Evolutionary conservation across 2,797 vertebrate genomes (phyloP), one percentile per base, ranked within the genome.

Genomic region (Mormyrops attenuatus): DNA sequence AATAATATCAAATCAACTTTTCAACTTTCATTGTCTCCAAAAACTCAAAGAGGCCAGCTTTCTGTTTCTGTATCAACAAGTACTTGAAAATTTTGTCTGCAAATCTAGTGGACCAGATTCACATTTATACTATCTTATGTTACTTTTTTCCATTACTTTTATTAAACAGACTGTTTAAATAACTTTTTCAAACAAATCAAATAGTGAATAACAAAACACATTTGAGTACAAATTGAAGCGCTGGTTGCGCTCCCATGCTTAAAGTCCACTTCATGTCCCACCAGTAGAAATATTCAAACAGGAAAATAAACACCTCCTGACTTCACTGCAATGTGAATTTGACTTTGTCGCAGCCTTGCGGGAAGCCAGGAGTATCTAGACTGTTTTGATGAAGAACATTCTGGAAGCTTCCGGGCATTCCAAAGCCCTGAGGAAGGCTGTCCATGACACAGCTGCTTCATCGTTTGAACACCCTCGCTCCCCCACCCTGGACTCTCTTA

Each of bases 171-270:
- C 53, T 57, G 15, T 38, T 60, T 55, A 41, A 57, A 87, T 87
- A 20, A 52, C 34, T 47, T 20, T 11, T 26, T 41, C 5, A 57
- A 88, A 73, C 49, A 88, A 88, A 66, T 86, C 9, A 34, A 63
- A 90, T 50, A 82, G 66, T 57, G 34, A 47, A 88, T 57, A 77
- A 57, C 69, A 77, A 90, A 88, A 80, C 86, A 55, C 66, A 80
- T 34, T 88, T 88, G 50, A 41, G 66, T 22, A 80, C 15, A 57
- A 30, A 34, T 88, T 38, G 8, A 55, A 50, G 57, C 52, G 20
- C 34, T 44, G 34, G 77, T 69, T 41, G 13, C 0, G 17, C 50
- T 30, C 41, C 69, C 38, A 69, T 60, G 34, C 50, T 15, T 34
- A 41, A n/a, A 87, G 26, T 17, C 20, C 20, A 50, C 22, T 44